phyloP scores from a whole-genome alignment of 2,888 invertebrate genomes.

The Hydraecia micacea region DNA sequence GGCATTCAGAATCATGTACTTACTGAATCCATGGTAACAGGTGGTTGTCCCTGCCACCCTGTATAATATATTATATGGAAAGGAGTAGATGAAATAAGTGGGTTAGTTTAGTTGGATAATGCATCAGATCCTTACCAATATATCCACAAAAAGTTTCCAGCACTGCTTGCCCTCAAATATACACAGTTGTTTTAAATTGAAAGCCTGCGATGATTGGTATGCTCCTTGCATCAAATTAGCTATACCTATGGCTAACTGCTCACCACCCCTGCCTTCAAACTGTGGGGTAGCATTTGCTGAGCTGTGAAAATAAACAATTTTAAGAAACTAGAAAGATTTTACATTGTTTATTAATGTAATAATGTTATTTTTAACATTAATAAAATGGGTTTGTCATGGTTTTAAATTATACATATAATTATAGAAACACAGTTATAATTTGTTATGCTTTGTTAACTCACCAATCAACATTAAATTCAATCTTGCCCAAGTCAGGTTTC shows the following conservation, averaged over 20 bases:
- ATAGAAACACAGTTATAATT: neutral
- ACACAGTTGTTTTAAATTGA: conserved; percentile 94
- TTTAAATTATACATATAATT: neutral
- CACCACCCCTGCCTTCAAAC: conserved; percentile 99
- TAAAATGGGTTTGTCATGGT: neutral
- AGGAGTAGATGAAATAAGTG: neutral
- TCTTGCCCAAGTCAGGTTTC: conserved; percentile 94
- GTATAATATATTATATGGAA: too few relatives aligned
- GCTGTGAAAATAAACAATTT: conserved; percentile 85
- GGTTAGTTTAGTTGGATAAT: neutral
- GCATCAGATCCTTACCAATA: conserved; percentile 92
- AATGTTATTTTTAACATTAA: neutral
- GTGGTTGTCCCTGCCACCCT: too few relatives aligned
- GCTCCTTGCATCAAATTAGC: conserved; percentile 94
- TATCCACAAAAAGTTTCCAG: conserved; percentile 98
- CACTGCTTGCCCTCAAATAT: conserved; percentile 96
- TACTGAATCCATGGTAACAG: too few relatives aligned
- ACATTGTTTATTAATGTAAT: neutral
- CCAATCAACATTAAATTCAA: conserved; percentile 99
- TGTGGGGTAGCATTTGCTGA: conserved; percentile 99
- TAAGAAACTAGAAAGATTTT: neutral
- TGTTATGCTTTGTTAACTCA: conserved; percentile 78
- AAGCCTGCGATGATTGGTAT: conserved; percentile 94
- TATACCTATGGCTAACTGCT: conserved; percentile 96
- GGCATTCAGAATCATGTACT: too few relatives aligned